These are phyloP conservation scores for Drosophila pseudotalamancana DNA, from an alignment of 2,888 invertebrate species.

Conservation along the genomic window DNA sequence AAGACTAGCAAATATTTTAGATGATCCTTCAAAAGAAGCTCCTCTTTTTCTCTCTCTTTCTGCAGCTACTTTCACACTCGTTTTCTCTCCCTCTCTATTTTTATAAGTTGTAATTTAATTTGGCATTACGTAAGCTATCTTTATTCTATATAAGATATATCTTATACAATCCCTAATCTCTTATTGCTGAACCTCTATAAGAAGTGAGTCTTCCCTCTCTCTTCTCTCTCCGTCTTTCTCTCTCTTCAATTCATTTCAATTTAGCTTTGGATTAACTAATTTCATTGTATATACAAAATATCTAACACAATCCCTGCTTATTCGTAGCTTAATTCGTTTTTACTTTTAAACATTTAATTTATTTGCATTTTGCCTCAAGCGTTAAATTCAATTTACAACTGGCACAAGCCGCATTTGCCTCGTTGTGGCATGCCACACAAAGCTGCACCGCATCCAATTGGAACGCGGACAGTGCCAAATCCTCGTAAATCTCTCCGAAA, in stretches of 20 bases:
- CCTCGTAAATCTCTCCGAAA: constrained; percentile 4
- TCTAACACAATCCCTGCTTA: constrained; percentile 47
- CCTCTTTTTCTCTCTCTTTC: too few relatives aligned
- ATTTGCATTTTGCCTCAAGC: constrained; percentile 1
- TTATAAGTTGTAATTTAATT: too few relatives aligned
- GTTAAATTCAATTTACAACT: constrained; percentile 52
- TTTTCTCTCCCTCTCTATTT: neutral
- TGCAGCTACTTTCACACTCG: too few relatives aligned
- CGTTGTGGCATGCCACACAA: constrained; percentile 8
- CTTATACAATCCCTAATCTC: too few relatives aligned
- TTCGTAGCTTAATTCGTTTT: constrained; percentile 33
- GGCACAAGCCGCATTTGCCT: constrained; percentile 6
- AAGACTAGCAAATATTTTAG: too few relatives aligned
- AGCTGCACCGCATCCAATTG: constrained; percentile 46
- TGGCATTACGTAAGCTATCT: too few relatives aligned
- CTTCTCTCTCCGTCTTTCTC: neutral
- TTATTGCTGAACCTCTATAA: too few relatives aligned
- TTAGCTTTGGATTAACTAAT: constrained; percentile 24
- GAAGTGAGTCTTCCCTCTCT: neutral
- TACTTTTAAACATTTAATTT: constrained; percentile 20
- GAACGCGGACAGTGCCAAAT: constrained; percentile 28
- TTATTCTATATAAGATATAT: too few relatives aligned
- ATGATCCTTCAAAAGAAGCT: too few relatives aligned
- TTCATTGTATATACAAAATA: constrained; percentile 5
- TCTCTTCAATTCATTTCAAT: neutral